Evolutionary conservation across 2,113 vertebrate species (phyloP).

Genomic region (Rhinoderma darwinii): DNA sequence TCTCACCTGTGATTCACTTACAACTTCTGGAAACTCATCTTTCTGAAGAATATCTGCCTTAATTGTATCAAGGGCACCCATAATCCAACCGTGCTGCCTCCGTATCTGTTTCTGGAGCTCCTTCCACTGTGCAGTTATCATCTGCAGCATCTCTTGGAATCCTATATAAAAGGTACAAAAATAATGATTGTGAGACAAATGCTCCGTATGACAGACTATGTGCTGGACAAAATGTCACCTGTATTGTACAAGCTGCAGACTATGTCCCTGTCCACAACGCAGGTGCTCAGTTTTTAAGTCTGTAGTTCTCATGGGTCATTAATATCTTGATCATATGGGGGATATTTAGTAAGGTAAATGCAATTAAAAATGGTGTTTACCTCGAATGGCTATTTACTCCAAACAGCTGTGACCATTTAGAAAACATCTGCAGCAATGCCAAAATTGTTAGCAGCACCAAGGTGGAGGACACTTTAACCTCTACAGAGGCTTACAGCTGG

Average conservation of each 20-base stretch:
- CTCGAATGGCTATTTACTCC: slow-evolving; percentile 30
- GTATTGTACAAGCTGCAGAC: not conserved
- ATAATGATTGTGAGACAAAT: not conserved
- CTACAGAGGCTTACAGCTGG: slow-evolving; percentile 37
- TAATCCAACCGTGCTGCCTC: slow-evolving; percentile 97
- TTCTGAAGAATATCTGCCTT: slow-evolving; percentile 87
- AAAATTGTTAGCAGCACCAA: slow-evolving; percentile 34
- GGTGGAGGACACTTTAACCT: slow-evolving; percentile 51
- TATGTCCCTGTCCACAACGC: not conserved
- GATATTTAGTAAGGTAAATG: slow-evolving; percentile 45
- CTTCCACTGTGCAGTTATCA: slow-evolving; percentile 94
- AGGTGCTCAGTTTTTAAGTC: not conserved
- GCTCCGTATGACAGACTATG: not conserved
- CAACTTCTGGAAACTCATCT: slow-evolving; percentile 4
- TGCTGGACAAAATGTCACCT: not conserved
- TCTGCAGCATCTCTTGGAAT: slow-evolving; percentile 92
- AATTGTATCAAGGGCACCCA: slow-evolving; percentile 89
- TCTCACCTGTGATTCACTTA: slow-evolving; percentile 44
- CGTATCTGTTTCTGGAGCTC: slow-evolving; percentile 97
- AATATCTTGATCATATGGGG: slow-evolving; percentile 40
- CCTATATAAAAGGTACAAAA: slow-evolving; percentile 70
- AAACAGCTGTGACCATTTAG: slow-evolving; percentile 35
- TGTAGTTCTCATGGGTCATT: not conserved
- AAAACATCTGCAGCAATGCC: slow-evolving; percentile 32
- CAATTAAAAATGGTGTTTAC: slow-evolving; percentile 36